Evolutionary conservation across 2,797 vertebrate species (phyloP), one percentile per base, ranked within the genome.

Genomic region (Pseudopleuronectes americanus): DNA sequence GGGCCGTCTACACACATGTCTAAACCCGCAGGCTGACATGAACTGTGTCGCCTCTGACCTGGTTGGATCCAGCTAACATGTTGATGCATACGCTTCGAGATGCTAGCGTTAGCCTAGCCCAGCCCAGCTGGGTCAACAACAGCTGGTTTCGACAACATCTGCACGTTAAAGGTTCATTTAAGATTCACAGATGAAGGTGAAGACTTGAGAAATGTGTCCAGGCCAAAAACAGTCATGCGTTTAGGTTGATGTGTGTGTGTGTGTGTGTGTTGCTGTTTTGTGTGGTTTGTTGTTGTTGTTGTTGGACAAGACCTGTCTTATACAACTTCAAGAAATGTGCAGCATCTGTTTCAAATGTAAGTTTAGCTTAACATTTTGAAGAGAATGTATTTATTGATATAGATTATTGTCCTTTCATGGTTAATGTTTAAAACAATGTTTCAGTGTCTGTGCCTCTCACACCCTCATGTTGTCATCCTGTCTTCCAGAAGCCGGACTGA

Each of bases 401-500:
- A 31, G 28, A 8, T 31, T 8, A 31, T 8, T 8, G 2, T 33
- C 31, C 5, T 3, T 33, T 33, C 3, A 33, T 33, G 9, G 2
- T 3, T 9, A 9, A 33, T 33, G 28, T 28, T 28, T 28, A 28
- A 28, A 28, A 28, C 26, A 28, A 8, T 3, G n/a, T 45, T 8
- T 48, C 5, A 26, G 43, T 33, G 45, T 63, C 22, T 48, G 0
- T 55, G 24, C 4, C 3, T 66, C 10, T 4, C 17, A 8, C 36
- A 33, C 56, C 33, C 43, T 17, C 16, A 66, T 24, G 57, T 36
- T 45, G 21, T 64, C 13, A n/a, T 63, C 52, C 70, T 68, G n/a
- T 57, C 3, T 65, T 56, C 38, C 68, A 79, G 65, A 65, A 68
- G 57, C 57, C 81, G 76, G 60, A 71, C 80, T 61, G 72, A 87